Percentiles rank a stretch among this genome's conserved stretches.
Evolutionary conservation across 2,797 vertebrate genomes (phyloP).

Genomic region (Heterohyrax brucei): DNA sequence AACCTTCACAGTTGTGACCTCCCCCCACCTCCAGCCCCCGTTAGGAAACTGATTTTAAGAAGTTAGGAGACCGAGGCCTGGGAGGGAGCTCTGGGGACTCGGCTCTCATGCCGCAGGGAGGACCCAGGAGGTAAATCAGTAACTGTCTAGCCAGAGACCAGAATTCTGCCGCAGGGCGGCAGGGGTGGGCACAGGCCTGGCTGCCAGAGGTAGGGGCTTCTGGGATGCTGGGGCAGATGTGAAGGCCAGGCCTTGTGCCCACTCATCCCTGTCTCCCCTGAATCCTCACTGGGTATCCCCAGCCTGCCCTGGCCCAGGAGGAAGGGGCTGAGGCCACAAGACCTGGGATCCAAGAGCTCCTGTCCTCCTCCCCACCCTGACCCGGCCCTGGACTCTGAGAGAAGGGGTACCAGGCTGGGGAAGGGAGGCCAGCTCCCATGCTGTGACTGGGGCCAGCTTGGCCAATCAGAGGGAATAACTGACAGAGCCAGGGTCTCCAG

Average conservation of each 20-base stretch:
- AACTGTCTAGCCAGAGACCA: background rate
- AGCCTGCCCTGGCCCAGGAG: background rate
- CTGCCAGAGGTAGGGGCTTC: background rate
- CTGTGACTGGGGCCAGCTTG: fast-evolving
- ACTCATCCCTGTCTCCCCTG: background rate
- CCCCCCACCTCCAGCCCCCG: background rate
- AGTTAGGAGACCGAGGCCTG: background rate
- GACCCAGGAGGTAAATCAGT: too few species aligned
- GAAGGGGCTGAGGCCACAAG: background rate
- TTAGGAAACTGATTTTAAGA: background rate
- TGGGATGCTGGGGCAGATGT: background rate
- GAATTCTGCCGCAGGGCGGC: background rate
- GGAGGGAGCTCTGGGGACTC: too few species aligned
- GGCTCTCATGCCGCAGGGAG: background rate
- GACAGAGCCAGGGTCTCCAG: background rate
- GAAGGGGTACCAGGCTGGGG: background rate
- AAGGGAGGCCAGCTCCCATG: background rate
- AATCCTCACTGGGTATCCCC: background rate
- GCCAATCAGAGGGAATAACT: background rate
- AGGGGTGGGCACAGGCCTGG: fast-evolving
- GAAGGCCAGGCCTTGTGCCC: background rate
- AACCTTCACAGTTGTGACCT: background rate
- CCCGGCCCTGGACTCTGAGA: too few species aligned
- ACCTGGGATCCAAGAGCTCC: background rate
- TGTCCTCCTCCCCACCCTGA: fast-evolving